Conservation (phyloP, 2,797 vertebrate genomes). For the Tiaroga cobitis region DNA sequence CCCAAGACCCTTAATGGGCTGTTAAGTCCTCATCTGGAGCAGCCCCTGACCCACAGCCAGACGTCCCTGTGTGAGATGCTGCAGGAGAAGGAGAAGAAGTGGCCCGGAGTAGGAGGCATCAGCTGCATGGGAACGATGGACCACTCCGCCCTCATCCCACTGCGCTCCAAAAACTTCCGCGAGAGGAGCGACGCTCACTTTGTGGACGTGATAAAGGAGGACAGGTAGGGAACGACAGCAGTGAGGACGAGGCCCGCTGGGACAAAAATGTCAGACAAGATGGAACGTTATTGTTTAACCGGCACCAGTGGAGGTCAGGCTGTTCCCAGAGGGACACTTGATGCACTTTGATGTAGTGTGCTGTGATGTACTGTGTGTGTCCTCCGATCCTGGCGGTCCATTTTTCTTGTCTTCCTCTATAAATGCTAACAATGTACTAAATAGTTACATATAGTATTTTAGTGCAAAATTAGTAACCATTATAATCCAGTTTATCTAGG, state of each 20-base stretch:
- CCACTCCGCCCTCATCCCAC: slow-evolving; percentile 90
- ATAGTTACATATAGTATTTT: neutral
- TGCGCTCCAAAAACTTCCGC: slow-evolving; percentile 91
- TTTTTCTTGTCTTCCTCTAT: slow-evolving; percentile 1
- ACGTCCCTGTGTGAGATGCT: slow-evolving; percentile 92
- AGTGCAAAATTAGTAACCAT: neutral
- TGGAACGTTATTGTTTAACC: slow-evolving; percentile 26
- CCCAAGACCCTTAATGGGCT: slow-evolving; percentile 88
- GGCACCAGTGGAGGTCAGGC: neutral
- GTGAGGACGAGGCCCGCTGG: slow-evolving; percentile 9
- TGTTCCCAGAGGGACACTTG: slow-evolving; percentile 25
- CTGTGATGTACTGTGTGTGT: slow-evolving; percentile 18
- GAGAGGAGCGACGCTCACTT: slow-evolving; percentile 95
- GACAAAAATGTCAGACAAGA: slow-evolving; percentile 25
- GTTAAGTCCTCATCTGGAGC: slow-evolving; percentile 85
- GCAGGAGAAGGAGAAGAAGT: slow-evolving; percentile 89
- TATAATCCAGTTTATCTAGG: neutral
- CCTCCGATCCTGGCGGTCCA: neutral
- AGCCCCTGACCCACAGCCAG: slow-evolving; percentile 89
- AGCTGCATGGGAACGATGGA: slow-evolving; percentile 77
- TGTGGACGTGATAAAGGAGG: slow-evolving; percentile 96
- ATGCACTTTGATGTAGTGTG: slow-evolving; percentile 30
- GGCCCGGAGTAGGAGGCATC: slow-evolving; percentile 58
- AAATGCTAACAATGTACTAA: neutral
- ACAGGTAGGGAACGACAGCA: slow-evolving; percentile 82